Evolutionary conservation across 92 coral and sea anemone genomes (phyloP), one percentile per base, ranked within the genome.

Genomic region (Epizoanthus stellaris): DNA sequence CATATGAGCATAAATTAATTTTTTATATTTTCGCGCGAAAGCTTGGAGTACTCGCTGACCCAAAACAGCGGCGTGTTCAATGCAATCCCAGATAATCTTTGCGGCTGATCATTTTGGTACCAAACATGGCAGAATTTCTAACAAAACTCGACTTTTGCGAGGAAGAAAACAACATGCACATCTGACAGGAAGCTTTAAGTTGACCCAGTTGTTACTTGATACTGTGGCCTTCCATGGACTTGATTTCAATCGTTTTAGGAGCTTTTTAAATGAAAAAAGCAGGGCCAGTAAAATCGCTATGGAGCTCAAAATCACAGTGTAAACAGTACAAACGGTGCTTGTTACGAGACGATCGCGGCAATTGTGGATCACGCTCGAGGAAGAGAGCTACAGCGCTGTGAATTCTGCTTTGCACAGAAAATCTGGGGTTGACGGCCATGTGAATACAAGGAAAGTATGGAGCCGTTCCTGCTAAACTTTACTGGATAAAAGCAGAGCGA

Each of bases 81-180:
- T 39, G 19, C 43, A 58, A 86, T 77, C 89, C 89, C 75, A 54
- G 65, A 19, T 43, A 65, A 65, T 42, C 80, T 45, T 74, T 86
- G 76, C 85, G 82, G 89, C 89, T 79, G 74, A 70, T 45, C 69
- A 86, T 86, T 62, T 86, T 80, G 89, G 68, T 86, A 86, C 85
- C 86, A 80, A 87, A 87, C 82, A 71, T 87, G 81, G 85, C 89
- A 17, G 81, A 61, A 40, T 70, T 68, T 20, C 72, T 75, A 34
- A 68, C 72, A 43, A 79, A 30, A 30, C 11, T 40, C 80, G 57
- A 70, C n/a, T 76, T 79, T 73, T 80, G 34, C 54, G 75, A 82
- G 7, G 85, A 80, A 79, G 80, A 86, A 85, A 40, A 58, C 71
- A 34, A 77, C 80, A 20, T 1, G 36, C 6, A 4, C 30, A 7